These are phyloP conservation scores for Mandrillus leucophaeus DNA, from an alignment of 2,113 vertebrate genomes.

Conservation along the genomic window DNA sequence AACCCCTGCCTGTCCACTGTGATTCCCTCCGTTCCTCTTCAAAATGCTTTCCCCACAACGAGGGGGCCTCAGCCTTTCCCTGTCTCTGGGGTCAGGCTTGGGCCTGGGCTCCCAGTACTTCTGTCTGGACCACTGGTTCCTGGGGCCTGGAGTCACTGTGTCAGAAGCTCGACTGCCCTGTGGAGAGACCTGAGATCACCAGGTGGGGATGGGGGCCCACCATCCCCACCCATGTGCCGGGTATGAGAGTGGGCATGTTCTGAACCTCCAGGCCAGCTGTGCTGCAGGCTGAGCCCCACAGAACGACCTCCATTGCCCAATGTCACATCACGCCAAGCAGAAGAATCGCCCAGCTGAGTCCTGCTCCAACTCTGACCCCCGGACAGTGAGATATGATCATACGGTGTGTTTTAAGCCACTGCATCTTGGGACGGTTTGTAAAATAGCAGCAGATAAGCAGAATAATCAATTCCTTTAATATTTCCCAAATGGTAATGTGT, in stretches of 20 bases:
- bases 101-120: not conserved
- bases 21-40: not conserved
- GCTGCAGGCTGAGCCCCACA: too few species aligned
- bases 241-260: not conserved
- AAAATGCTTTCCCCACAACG: not conserved
- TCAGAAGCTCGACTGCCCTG: rapidly evolving
- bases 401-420: not conserved
- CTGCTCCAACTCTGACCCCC: not conserved
- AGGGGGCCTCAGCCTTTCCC: not conserved
- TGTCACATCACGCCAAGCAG: rapidly evolving
- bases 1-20: too few species aligned
- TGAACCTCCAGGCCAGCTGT: not conserved
- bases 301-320: too few species aligned
- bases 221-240: too few species aligned
- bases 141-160: too few species aligned
- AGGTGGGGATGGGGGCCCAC: rapidly evolving
- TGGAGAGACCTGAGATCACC: not conserved
- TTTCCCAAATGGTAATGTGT: conserved; percentile 64
- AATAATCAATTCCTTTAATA: conserved; percentile 45
- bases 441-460: not conserved
- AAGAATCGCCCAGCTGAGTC: not conserved
- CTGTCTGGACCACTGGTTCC: not conserved
- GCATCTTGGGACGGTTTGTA: not conserved
- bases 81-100: not conserved
- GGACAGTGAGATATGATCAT: not conserved